Base-by-base conservation (phyloP, 2,888 invertebrate species). In the Neoascia interrupta region DNA sequence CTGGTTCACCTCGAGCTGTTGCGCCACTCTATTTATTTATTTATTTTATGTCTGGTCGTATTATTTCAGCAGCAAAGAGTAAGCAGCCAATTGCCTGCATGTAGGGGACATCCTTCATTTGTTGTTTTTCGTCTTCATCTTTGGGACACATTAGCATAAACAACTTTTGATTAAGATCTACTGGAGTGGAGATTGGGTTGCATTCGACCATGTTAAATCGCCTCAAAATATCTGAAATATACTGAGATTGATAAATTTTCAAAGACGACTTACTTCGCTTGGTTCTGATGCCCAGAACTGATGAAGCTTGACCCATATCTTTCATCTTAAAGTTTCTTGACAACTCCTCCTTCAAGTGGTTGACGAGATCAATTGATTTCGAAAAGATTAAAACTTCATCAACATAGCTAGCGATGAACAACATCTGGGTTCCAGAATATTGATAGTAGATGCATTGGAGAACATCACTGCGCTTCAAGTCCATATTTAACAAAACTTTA, bases 21-120 rank as follows among this genome's bases (percentile, higher is more conserved):
- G n/a, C n/a, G n/a, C n/a, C n/a, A n/a, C n/a, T n/a, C n/a, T n/a
- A n/a, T n/a, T n/a, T n/a, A n/a, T n/a, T n/a, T n/a, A n/a, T n/a
- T n/a, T n/a, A n/a, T n/a, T n/a, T n/a, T n/a, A 26, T 70, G 28
- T 75, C 74, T 15, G 64, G 70, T 3, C 72, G 56, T n/a, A 60
- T 68, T 1, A 81, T 64, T 47, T 80, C 63, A 4, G 76, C 70
- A 10, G 70, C 76, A 39, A 81, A 76, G 3, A 79, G 58, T 5
- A 76, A 53, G 36, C 69, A 74, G 10, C 64, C 72, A 18, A 72
- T 60, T 31, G 79, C 75, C 28, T 81, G 66, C 68, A 75, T 72
- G 37, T 81, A 82, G 5, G 80, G 76, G 5, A 82, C 31, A 31
- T 69, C 69, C 51, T 41, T 41, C 81, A 80, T 82, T 36, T 61